Evolutionary conservation across 2,797 vertebrate genomes (phyloP).

Genomic region (Alca torda): DNA sequence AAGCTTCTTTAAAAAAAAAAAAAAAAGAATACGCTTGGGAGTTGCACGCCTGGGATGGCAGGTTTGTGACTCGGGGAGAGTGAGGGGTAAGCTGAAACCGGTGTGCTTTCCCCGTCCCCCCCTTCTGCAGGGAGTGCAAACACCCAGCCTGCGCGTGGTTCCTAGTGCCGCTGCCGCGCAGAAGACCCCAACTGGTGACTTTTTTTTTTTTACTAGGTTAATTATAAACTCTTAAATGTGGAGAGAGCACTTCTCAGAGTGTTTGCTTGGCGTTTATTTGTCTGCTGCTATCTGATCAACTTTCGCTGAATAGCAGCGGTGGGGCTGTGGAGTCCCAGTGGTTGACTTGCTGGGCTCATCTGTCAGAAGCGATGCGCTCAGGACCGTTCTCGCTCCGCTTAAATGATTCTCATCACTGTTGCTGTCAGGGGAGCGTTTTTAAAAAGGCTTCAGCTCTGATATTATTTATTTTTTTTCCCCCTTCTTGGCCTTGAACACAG

Average conservation of each 20-base stretch:
- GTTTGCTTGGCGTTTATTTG: conserved; percentile 45
- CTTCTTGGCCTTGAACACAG: background rate
- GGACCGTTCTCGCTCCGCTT: background rate
- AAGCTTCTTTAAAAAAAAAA: conserved; percentile 14
- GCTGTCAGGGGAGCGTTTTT: background rate
- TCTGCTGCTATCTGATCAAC: conserved; percentile 60
- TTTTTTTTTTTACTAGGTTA: background rate
- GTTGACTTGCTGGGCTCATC: conserved; percentile 50
- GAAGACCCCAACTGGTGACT: background rate
- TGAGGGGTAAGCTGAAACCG: background rate
- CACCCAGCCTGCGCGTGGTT: accelerated
- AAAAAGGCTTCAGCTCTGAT: background rate
- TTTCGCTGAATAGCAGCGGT: conserved; percentile 29
- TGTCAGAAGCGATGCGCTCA: conserved; percentile 20
- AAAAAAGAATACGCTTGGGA: background rate
- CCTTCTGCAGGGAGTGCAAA: background rate
- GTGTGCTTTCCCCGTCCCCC: accelerated
- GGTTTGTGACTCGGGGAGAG: background rate
- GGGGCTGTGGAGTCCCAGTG: conserved; percentile 10
- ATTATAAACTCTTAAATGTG: conserved; percentile 34
- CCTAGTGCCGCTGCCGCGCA: accelerated
- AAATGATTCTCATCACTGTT: background rate
- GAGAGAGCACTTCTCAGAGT: conserved; percentile 19
- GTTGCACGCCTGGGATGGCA: background rate
- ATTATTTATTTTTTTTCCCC: too few relatives aligned